phyloP scores from a whole-genome alignment of 2,113 vertebrate genomes.

The Anguilla rostrata region DNA sequence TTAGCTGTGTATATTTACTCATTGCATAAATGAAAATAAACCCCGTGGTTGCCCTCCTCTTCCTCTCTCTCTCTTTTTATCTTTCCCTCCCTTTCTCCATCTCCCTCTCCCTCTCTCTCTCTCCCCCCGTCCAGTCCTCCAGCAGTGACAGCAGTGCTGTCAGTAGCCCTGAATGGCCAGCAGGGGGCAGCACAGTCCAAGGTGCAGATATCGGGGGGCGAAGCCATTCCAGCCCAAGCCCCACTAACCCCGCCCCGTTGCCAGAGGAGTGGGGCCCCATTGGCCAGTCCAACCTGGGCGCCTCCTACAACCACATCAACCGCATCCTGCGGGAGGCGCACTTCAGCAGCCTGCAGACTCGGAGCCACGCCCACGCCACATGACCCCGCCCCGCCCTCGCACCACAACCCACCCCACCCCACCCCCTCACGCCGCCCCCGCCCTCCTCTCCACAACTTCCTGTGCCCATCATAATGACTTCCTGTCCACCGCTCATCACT shows the following conservation, averaged over 20 bases:
- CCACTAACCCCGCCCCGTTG: slow-evolving; percentile 46
- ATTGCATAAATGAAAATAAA: too few relatives aligned
- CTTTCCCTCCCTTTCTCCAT: neutral
- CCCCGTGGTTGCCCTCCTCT: too few relatives aligned
- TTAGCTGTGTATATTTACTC: too few relatives aligned
- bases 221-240: slow-evolving; percentile 52
- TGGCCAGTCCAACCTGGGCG: slow-evolving; percentile 37
- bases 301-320: slow-evolving; percentile 83
- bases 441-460: slow-evolving; percentile 59
- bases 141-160: slow-evolving; percentile 71
- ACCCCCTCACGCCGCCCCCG: slow-evolving; percentile 47
- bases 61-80: neutral
- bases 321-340: slow-evolving; percentile 95
- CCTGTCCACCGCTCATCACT: slow-evolving; percentile 63
- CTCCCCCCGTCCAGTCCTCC: slow-evolving; percentile 58
- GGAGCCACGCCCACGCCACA: slow-evolving; percentile 67
- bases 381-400: slow-evolving; percentile 52
- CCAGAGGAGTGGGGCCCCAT: slow-evolving; percentile 46
- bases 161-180: slow-evolving; percentile 64
- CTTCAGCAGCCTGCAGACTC: slow-evolving; percentile 92
- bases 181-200: slow-evolving; percentile 58
- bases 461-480: slow-evolving; percentile 63
- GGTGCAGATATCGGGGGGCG: slow-evolving; percentile 56
- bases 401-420: slow-evolving; percentile 67
- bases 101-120: too few relatives aligned